These are phyloP conservation scores for Thinocorus orbignyianus DNA, from an alignment of 2,113 vertebrate genomes.

Conservation along the genomic window DNA sequence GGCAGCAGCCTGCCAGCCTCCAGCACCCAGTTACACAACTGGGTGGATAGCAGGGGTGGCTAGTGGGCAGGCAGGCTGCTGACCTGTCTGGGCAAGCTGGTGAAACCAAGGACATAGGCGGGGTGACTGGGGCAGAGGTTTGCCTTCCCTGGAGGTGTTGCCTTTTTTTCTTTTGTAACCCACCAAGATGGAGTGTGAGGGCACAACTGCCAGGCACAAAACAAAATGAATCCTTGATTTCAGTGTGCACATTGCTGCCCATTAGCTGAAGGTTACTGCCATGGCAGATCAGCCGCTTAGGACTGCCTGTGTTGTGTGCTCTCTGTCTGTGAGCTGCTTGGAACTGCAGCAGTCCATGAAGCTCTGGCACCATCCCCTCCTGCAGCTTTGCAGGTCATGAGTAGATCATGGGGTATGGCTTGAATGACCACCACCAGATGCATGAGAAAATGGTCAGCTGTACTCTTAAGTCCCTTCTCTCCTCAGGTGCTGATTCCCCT, in stretches of 20 bases:
- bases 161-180: background rate
- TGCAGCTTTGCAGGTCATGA: background rate
- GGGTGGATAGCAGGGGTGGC: background rate
- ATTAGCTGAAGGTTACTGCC: background rate
- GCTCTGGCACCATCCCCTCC: background rate
- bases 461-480: background rate
- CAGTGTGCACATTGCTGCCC: background rate
- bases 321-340: background rate
- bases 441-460: background rate
- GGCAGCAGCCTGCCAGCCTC: background rate
- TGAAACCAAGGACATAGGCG: background rate
- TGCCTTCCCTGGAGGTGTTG: background rate
- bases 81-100: background rate
- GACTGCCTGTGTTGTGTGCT: background rate
- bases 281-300: accelerated
- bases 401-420: background rate
- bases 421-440: background rate
- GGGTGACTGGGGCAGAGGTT: background rate
- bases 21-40: background rate
- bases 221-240: background rate
- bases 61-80: background rate
- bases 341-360: background rate
- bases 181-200: background rate
- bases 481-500: slow-evolving; percentile 78
- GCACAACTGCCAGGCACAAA: background rate